A percentile compares a stretch with the other conserved stretches of the same genome.
phyloP scores from a whole-genome alignment of 2,113 vertebrate species.

The Papio anubis region DNA sequence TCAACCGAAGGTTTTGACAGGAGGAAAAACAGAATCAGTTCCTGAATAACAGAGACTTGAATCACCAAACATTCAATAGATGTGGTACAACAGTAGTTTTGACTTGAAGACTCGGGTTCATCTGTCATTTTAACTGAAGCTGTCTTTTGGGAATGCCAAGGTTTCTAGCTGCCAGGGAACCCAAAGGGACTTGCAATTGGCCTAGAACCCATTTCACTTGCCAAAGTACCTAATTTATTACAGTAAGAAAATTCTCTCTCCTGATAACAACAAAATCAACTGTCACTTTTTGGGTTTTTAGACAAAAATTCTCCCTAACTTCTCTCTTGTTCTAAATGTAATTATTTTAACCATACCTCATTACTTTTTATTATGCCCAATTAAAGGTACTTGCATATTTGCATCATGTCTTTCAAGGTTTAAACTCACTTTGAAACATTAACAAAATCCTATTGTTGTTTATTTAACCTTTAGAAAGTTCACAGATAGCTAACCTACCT shows the following conservation, averaged over 20 bases:
- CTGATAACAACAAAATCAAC: slow-evolving; percentile 6
- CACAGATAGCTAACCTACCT: not conserved
- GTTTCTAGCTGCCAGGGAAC: not conserved
- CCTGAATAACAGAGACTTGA: not conserved
- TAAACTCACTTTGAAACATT: slow-evolving; percentile 5
- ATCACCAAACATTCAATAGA: not conserved
- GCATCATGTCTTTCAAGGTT: not conserved
- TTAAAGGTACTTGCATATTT: slow-evolving; percentile 39
- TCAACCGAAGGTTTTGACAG: not conserved
- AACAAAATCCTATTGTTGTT: slow-evolving; percentile 52
- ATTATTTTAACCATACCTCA: slow-evolving; percentile 39
- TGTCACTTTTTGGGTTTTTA: slow-evolving; percentile 4
- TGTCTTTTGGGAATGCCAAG: not conserved
- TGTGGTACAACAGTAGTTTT: not conserved
- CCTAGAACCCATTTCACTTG: not conserved
- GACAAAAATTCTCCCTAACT: not conserved
- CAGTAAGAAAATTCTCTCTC: not conserved
- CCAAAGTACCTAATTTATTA: not conserved
- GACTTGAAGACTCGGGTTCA: not conserved
- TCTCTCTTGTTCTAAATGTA: slow-evolving; percentile 30
- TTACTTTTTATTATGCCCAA: slow-evolving; percentile 48
- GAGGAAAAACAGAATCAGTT: not conserved
- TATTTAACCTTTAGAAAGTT: slow-evolving; percentile 66
- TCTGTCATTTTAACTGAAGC: not conserved
- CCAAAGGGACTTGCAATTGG: not conserved